Evolutionary conservation across 2,113 vertebrate species (phyloP).

Genomic region (Amia ocellicauda): DNA sequence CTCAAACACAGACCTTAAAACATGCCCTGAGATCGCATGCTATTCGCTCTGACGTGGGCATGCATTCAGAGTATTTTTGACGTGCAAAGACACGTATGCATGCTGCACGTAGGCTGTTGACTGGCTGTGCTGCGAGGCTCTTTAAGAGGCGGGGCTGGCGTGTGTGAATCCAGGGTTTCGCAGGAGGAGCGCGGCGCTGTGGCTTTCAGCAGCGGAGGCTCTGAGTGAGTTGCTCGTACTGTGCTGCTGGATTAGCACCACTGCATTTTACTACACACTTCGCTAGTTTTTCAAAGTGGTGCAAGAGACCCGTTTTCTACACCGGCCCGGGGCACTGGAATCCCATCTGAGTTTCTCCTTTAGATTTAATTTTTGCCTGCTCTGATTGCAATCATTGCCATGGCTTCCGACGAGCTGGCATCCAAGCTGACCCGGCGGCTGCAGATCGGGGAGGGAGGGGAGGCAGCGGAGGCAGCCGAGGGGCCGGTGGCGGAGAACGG

Average conservation of each 20-base stretch:
- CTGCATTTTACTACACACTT: conserved; percentile 1
- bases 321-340: conserved; percentile 19
- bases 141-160: conserved; percentile 43
- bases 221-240: conserved; percentile 25
- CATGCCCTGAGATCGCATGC: too few relatives aligned
- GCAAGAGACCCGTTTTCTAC: too few relatives aligned
- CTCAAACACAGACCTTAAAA: too few relatives aligned
- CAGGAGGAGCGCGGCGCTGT: not conserved
- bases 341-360: too few relatives aligned
- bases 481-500: conserved; percentile 23
- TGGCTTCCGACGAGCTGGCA: conserved; percentile 80
- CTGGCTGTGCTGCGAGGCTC: conserved; percentile 8
- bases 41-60: too few relatives aligned
- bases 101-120: too few relatives aligned
- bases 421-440: conserved; percentile 76
- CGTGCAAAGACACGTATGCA: too few relatives aligned
- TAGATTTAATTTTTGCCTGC: too few relatives aligned
- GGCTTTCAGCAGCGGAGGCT: conserved; percentile 8
- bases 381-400: conserved; percentile 51
- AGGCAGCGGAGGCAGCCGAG: conserved; percentile 50
- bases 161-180: not conserved
- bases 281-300: too few relatives aligned
- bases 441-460: conserved; percentile 66
- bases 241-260: conserved; percentile 17
- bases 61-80: too few relatives aligned